phyloP scores from a whole-genome alignment of 2,797 vertebrate genomes.

The Mormyrus proboscirostris region DNA sequence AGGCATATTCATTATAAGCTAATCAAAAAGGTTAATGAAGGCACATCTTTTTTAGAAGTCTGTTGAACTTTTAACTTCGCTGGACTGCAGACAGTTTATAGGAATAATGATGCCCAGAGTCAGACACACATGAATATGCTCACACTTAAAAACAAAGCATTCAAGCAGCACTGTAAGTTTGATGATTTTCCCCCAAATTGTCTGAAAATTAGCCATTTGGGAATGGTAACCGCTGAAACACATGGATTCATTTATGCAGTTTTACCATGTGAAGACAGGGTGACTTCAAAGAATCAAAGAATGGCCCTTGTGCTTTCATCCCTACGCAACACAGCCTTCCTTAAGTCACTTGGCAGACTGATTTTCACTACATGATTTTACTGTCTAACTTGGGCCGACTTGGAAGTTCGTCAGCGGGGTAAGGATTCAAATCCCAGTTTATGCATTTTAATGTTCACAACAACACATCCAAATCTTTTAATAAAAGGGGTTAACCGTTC shows the following conservation, averaged over 20 bases:
- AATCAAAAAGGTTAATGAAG: neutral
- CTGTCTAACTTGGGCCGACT: neutral
- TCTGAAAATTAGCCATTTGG: neutral
- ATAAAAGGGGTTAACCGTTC: slow-evolving; percentile 7
- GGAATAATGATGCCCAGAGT: neutral
- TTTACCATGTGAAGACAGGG: neutral
- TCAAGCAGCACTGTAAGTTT: neutral
- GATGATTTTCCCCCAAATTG: neutral
- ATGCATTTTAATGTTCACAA: slow-evolving; percentile 2
- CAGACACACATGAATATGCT: neutral
- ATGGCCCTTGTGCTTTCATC: neutral
- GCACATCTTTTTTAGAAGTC: neutral
- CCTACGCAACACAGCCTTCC: neutral
- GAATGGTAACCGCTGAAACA: neutral
- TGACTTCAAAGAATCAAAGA: slow-evolving; percentile 17
- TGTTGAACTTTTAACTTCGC: neutral
- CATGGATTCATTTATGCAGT: slow-evolving; percentile 7
- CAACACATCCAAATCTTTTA: neutral
- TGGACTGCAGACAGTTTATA: neutral
- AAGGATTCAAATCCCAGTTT: neutral
- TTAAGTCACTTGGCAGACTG: neutral
- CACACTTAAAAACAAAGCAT: neutral
- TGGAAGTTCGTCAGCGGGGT: neutral
- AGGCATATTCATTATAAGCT: neutral
- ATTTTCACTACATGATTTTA: neutral